These are phyloP conservation scores for Piprites chloris DNA, from an alignment of 2,113 vertebrate species.

Conservation along the genomic window DNA sequence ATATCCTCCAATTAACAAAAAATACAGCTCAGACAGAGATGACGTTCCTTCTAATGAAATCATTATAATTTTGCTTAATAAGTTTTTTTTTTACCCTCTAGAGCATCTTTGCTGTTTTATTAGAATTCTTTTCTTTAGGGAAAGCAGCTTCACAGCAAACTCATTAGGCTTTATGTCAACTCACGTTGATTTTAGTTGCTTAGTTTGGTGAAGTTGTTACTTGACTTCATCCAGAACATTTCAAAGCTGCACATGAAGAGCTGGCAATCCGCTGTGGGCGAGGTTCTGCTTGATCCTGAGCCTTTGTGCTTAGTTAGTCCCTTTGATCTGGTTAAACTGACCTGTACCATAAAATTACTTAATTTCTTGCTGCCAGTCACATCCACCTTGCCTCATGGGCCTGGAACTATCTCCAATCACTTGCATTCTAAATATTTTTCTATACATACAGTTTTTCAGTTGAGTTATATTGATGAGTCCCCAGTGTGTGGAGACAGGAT, in stretches of 20 bases:
- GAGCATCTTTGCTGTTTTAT: not conserved
- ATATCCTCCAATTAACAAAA: not conserved
- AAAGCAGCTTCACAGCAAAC: not conserved
- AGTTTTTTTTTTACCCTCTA: not conserved
- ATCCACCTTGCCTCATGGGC: not conserved
- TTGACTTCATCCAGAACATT: not conserved
- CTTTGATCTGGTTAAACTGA: constrained; percentile 20
- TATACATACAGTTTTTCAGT: not conserved
- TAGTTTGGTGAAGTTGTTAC: not conserved
- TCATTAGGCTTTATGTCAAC: not conserved
- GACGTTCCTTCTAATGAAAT: not conserved
- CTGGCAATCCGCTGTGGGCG: not conserved
- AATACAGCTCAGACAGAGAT: not conserved
- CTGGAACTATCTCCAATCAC: not conserved
- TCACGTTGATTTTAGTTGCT: not conserved
- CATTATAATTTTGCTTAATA: not conserved
- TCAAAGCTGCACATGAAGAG: not conserved
- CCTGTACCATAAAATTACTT: not conserved
- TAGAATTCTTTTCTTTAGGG: not conserved
- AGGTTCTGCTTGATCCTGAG: not conserved
- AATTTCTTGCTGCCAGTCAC: not conserved
- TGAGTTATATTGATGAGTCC: not conserved
- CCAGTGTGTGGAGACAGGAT: not conserved
- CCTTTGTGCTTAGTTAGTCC: not conserved
- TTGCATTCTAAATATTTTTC: not conserved